Base-by-base conservation (phyloP, 2,888 invertebrate genomes). In the Drosophila tanythrix region DNA sequence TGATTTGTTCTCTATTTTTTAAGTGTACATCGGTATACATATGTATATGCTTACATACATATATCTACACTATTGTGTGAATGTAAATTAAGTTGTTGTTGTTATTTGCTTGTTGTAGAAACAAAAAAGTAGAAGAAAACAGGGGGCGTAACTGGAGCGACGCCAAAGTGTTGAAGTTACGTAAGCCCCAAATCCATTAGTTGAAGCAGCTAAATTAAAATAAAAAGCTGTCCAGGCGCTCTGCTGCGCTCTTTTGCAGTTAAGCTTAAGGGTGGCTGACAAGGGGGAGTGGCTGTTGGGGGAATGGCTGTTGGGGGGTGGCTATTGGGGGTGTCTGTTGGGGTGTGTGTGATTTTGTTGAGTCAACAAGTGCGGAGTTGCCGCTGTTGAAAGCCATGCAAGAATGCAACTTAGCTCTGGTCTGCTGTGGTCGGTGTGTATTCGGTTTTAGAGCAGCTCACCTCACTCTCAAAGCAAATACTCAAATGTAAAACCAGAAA, bases 131-230 rank as follows among this genome's bases (percentile, higher is more conserved):
- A 11, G n/a, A 43, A 48, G 27, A 56, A 57, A 35, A 61, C 38
- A 35, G 38, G 31, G 62, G 82, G 82, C 67, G 78, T 81, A 48
- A 43, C 73, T 58, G 71, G 59, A 65, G 60, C 70, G 48, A 50
- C 67, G 82, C 88, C 79, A 82, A 85, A 80, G 85, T 85, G 85
- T 89, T 88, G 87, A 75, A 86, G 89, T 87, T 87, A 87, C 90
- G 87, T 90, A 90, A 90, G 88, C 80, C 69, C 76, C 78, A 76
- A 89, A 87, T 89, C 90, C 90, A 87, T 90, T 87, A 87, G 87
- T 87, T 89, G 78, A 66, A 90, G 82, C 80, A 82, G 82, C 89
- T 89, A 89, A 90, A 87, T 88, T 90, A 87, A 87, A 90, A 87
- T 88, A 87, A 84, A 83, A 77, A 76, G 74, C 81, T 70, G 66